A percentile compares a stretch with the other conserved stretches of the same genome.
Conservation (phyloP, 2,888 invertebrate genomes). For the Campoplex nolae region DNA sequence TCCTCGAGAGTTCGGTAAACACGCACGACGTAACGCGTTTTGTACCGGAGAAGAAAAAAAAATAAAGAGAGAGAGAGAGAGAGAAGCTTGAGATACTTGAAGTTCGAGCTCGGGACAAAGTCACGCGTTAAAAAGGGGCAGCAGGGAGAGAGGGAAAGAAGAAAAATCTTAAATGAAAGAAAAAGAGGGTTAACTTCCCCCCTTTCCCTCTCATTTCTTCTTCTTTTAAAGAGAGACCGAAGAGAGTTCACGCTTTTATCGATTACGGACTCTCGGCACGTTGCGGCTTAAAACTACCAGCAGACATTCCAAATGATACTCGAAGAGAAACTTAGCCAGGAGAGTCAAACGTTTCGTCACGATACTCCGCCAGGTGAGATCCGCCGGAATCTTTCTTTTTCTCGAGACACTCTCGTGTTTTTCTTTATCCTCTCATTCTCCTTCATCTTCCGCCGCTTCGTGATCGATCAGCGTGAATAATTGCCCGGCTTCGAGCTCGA, state of each 20-base stretch:
- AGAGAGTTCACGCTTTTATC: conserved; percentile 54
- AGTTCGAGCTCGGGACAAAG: conserved; percentile 35
- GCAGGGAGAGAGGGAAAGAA: conserved; percentile 1
- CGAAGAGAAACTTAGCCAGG: conserved; percentile 16
- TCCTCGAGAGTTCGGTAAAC: conserved; percentile 66
- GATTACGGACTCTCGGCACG: conserved; percentile 26
- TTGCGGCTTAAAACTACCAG: not conserved
- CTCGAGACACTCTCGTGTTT: not conserved
- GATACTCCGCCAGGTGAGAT: conserved; percentile 38
- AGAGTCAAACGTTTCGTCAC: conserved; percentile 30
- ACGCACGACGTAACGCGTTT: conserved; percentile 53
- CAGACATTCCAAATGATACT: conserved; percentile 40
- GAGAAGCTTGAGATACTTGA: conserved; percentile 52
- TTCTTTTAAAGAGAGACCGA: conserved; percentile 21
- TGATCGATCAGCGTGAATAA: conserved; percentile 66
- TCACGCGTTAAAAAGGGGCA: not conserved
- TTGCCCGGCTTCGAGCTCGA: conserved; percentile 21
- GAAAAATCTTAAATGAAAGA: conserved; percentile 19
- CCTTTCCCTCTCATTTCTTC: too few relatives aligned
- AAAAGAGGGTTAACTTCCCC: not conserved
- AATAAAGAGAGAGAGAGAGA: conserved; percentile 11
- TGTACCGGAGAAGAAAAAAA: conserved; percentile 33
- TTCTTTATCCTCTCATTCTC: not conserved
- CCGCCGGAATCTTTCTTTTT: not conserved
- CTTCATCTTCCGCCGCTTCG: conserved; percentile 22